These are phyloP conservation scores for Tetraodon nigroviridis DNA, from an alignment of 2,113 vertebrate genomes.

Conservation along the genomic window DNA sequence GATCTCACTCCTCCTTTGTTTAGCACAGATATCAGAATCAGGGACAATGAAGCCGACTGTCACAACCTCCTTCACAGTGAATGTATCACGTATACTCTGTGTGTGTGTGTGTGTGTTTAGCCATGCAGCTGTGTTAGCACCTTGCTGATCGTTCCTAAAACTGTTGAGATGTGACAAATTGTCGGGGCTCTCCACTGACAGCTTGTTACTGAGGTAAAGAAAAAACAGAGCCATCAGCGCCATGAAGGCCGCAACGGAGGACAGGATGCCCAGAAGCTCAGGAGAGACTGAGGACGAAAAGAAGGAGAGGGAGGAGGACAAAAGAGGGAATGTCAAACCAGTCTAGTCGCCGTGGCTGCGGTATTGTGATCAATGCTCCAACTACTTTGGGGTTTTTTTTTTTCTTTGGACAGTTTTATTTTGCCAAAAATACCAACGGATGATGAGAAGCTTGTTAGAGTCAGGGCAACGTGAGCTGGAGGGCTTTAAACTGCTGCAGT, in stretches of 20 bases:
- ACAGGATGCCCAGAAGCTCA: slow-evolving; percentile 93
- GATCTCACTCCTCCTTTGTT: neutral
- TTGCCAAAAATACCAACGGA: slow-evolving; percentile 17
- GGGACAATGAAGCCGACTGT: too few species aligned
- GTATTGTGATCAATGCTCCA: too few species aligned
- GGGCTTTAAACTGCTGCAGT: neutral
- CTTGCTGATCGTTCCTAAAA: slow-evolving; percentile 78
- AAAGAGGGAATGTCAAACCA: neutral
- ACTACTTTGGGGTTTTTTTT: too few species aligned
- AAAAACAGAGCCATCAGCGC: slow-evolving; percentile 91
- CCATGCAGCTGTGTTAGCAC: slow-evolving; percentile 62
- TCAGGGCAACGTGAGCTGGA: slow-evolving; percentile 3
- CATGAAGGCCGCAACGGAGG: slow-evolving; percentile 89
- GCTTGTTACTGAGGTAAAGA: slow-evolving; percentile 97
- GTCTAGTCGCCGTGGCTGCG: too few species aligned
- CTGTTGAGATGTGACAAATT: slow-evolving; percentile 81
- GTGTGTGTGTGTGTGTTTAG: neutral
- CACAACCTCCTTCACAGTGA: too few species aligned
- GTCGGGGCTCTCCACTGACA: slow-evolving; percentile 86
- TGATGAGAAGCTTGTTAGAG: slow-evolving; percentile 13
- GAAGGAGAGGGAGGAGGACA: slow-evolving; percentile 2
- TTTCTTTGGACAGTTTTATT: neutral
- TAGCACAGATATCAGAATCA: neutral
- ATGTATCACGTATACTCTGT: neutral
- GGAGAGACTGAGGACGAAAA: slow-evolving; percentile 86